These are phyloP conservation scores for Liparis tanakae DNA, from an alignment of 2,797 vertebrate species.

Conservation along the genomic window DNA sequence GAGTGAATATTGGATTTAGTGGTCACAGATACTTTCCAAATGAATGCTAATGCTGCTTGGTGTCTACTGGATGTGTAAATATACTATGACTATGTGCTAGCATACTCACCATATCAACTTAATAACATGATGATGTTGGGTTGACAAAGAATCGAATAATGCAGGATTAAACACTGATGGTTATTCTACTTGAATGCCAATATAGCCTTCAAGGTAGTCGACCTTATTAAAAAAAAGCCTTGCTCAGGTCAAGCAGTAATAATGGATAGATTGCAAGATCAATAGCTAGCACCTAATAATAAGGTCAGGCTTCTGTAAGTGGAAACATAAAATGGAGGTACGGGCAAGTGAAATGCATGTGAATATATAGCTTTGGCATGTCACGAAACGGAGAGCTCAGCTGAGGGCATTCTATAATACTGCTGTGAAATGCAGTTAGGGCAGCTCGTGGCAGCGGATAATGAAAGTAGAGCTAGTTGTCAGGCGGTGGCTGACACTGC, in stretches of 20 bases:
- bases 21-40: no score
- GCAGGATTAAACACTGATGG: background rate
- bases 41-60: no score
- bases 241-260: slow-evolving; percentile 1
- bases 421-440: slow-evolving; percentile 21
- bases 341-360: background rate
- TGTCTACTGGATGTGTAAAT: no score
- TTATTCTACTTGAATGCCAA: background rate
- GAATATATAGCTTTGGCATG: slow-evolving; percentile 9
- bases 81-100: background rate
- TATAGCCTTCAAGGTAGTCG: background rate
- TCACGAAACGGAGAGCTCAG: background rate
- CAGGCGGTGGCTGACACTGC: slow-evolving; percentile 36
- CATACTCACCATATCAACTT: background rate
- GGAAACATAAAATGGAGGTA: background rate
- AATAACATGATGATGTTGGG: background rate
- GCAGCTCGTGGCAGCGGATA: slow-evolving; percentile 40
- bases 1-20: background rate
- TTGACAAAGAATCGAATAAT: background rate
- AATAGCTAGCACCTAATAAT: slow-evolving; percentile 21
- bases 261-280: slow-evolving; percentile 7
- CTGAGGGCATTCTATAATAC: background rate
- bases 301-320: background rate
- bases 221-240: slow-evolving; percentile 9
- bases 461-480: slow-evolving; percentile 54